phyloP scores from a whole-genome alignment of 2,888 invertebrate genomes.

The Drosophila formosana region DNA sequence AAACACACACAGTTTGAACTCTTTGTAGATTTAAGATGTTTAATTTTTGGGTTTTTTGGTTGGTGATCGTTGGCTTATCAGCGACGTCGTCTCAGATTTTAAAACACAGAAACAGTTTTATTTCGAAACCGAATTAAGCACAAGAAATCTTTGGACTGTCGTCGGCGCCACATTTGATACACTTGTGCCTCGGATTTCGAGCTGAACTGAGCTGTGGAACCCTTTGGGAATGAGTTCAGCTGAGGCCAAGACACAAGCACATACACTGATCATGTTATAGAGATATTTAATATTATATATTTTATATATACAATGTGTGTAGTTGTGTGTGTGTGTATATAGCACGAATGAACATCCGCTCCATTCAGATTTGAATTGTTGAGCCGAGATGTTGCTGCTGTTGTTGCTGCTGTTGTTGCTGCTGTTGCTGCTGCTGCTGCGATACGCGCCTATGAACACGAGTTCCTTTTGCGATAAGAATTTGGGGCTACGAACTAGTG shows the following conservation, averaged over 20 bases:
- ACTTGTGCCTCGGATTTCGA: slow-evolving; percentile 44
- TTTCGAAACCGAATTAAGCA: slow-evolving; percentile 37
- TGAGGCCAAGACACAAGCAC: slow-evolving; percentile 69
- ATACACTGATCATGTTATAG: slow-evolving; percentile 13
- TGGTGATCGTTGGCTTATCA: slow-evolving; percentile 45
- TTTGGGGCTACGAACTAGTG: slow-evolving; percentile 81
- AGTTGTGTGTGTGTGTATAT: slow-evolving; percentile 19
- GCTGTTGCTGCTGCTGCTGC: slow-evolving; percentile 31
- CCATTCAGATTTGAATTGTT: slow-evolving; percentile 73
- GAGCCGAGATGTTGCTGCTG: slow-evolving; percentile 15
- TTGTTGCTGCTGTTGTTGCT: slow-evolving; percentile 18
- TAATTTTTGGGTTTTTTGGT: not conserved
- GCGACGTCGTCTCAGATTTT: slow-evolving; percentile 22
- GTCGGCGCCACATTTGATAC: slow-evolving; percentile 54
- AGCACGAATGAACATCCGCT: slow-evolving; percentile 70
- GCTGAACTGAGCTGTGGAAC: slow-evolving; percentile 1
- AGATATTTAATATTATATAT: slow-evolving; percentile 31
- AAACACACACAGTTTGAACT: slow-evolving; percentile 14
- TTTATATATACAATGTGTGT: not conserved
- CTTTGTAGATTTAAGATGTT: slow-evolving; percentile 13
- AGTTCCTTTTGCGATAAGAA: slow-evolving; percentile 84
- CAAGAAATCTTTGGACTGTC: slow-evolving; percentile 47
- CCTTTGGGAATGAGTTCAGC: slow-evolving; percentile 53
- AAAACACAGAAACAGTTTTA: slow-evolving; percentile 24
- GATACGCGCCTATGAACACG: slow-evolving; percentile 69